A percentile compares a stretch with the other conserved stretches of the same genome.
phyloP scores from a whole-genome alignment of 1,140 invertebrate species.

The Oreohelix idahoensis region DNA sequence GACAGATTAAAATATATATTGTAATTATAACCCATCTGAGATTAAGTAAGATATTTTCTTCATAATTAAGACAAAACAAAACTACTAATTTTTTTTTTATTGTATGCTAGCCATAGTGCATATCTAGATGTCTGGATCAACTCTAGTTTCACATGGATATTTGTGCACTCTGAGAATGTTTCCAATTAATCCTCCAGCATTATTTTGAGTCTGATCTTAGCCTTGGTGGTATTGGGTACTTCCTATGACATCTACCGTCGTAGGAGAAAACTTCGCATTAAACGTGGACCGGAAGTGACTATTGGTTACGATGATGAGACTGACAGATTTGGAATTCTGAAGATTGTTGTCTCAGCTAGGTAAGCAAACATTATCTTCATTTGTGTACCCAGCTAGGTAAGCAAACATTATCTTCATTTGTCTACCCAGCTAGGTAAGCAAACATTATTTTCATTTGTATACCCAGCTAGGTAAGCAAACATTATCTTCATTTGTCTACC shows the following conservation, averaged over 20 bases:
- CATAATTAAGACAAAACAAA: too few species aligned
- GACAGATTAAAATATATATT: too few species aligned
- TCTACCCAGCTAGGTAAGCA: too few species aligned
- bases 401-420: too few species aligned
- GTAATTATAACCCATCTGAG: too few species aligned
- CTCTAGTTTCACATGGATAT: background rate
- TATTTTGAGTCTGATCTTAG: conserved; percentile 1
- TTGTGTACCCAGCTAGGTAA: too few species aligned
- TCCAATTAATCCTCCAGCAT: background rate
- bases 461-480: too few species aligned
- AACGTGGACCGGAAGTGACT: conserved; percentile 33
- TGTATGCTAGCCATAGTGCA: background rate
- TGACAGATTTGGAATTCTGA: conserved; percentile 35
- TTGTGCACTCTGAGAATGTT: background rate
- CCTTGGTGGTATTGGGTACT: conserved; percentile 26
- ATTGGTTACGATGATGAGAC: conserved; percentile 41
- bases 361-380: background rate
- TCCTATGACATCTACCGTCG: conserved; percentile 37
- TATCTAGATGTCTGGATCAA: background rate
- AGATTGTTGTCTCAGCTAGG: conserved; percentile 31
- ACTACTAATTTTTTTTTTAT: background rate
- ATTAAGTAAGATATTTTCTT: too few species aligned
- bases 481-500: too few species aligned
- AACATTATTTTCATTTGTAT: too few species aligned
- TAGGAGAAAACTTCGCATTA: conserved; percentile 32